A percentile compares a stretch with the other conserved stretches of the same genome.
phyloP scores from a whole-genome alignment of 2,113 vertebrate species.

The Myrmophylax atrothorax region DNA sequence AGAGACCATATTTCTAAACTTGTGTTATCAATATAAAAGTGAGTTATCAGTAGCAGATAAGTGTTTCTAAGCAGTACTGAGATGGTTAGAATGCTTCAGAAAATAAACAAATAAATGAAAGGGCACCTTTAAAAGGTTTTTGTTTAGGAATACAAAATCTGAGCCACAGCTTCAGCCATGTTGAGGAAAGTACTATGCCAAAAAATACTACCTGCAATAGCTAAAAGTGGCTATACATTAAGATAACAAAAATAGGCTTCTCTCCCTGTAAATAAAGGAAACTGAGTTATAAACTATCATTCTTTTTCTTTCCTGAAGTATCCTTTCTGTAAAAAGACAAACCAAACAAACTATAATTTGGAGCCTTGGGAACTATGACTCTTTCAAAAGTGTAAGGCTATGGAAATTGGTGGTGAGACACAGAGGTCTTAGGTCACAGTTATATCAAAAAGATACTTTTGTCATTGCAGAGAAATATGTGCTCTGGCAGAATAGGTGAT shows the following conservation, averaged over 20 bases:
- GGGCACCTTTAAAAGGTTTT: neutral
- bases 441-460: neutral
- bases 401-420: neutral
- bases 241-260: neutral
- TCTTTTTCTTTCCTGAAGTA: neutral
- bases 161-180: neutral
- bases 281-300: neutral
- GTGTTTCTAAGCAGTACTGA: neutral
- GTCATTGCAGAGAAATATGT: neutral
- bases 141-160: neutral
- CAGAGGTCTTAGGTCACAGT: neutral
- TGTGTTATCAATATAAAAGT: neutral
- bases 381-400: neutral
- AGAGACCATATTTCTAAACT: neutral
- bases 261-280: neutral
- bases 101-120: neutral
- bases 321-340: neutral
- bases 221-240: neutral
- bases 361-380: neutral
- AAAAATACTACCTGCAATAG: neutral
- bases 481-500: neutral
- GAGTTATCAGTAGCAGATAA: neutral
- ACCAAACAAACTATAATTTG: neutral
- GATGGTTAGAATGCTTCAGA: neutral
- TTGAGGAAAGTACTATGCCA: neutral